phyloP scores from a whole-genome alignment of 2,797 vertebrate species.

The Lophius americanus region DNA sequence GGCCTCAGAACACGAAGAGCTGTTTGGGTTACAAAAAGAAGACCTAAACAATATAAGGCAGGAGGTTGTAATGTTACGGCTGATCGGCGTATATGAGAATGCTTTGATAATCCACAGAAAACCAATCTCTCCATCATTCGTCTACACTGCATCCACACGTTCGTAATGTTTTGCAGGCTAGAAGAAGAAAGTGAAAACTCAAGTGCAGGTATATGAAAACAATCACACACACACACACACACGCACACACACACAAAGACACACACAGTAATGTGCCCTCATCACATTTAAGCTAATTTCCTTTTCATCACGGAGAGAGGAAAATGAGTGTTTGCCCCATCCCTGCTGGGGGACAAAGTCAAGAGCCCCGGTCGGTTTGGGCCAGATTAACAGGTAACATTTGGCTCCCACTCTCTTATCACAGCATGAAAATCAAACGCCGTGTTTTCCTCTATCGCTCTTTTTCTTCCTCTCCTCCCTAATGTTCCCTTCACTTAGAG shows the following conservation, averaged over 20 bases:
- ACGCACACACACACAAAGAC: constrained; percentile 11
- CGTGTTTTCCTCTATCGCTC: constrained; percentile 89
- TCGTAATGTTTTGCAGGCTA: constrained; percentile 27
- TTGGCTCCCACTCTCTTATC: constrained; percentile 90
- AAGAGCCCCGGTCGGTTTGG: constrained; percentile 81
- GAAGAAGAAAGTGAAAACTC: constrained; percentile 33
- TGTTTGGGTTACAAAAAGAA: too few relatives aligned
- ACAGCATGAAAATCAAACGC: constrained; percentile 93
- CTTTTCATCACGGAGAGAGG: constrained; percentile 83
- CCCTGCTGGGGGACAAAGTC: constrained; percentile 85
- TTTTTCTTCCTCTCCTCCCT: constrained; percentile 76
- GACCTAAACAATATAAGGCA: too few relatives aligned
- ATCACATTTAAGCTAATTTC: constrained; percentile 83
- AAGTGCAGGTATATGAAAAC: constrained; percentile 16
- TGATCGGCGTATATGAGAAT: too few relatives aligned
- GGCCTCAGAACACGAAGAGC: too few relatives aligned
- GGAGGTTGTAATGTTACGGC: too few relatives aligned
- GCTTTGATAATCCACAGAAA: constrained; percentile 38
- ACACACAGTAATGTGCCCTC: constrained; percentile 77
- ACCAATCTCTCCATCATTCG: constrained; percentile 57
- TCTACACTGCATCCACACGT: constrained; percentile 64
- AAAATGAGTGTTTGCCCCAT: constrained; percentile 84
- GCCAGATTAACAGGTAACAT: constrained; percentile 87
- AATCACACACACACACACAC: constrained; percentile 51
- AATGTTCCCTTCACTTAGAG: constrained; percentile 99